These are phyloP conservation scores for Tarsius wallacei DNA, from an alignment of 2,797 vertebrate species.

Conservation along the genomic window DNA sequence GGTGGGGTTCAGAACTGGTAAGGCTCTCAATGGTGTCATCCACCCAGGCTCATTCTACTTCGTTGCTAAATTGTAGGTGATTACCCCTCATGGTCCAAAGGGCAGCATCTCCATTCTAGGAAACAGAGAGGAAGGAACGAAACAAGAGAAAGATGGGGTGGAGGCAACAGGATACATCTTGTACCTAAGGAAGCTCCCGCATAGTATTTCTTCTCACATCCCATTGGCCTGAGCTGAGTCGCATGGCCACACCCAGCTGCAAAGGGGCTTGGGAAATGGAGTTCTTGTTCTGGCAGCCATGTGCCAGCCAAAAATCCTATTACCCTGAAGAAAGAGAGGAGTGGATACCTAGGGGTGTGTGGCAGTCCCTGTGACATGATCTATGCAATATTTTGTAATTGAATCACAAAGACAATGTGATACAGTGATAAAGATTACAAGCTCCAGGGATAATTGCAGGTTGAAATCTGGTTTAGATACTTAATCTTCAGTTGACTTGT, in stretches of 20 bases:
- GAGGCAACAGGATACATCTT: neutral
- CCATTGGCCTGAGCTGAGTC: neutral
- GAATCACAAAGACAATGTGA: neutral
- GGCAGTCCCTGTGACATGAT: neutral
- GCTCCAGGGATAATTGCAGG: neutral
- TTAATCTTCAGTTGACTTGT: neutral
- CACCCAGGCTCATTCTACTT: neutral
- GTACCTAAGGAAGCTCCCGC: neutral
- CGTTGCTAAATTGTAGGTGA: neutral
- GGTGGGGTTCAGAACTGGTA: neutral
- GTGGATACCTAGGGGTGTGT: neutral
- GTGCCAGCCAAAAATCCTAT: neutral
- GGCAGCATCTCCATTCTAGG: neutral
- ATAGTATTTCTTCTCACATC: neutral
- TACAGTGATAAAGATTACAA: neutral
- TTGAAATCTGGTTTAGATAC: constrained; percentile 1
- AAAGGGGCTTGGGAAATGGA: constrained; percentile 44
- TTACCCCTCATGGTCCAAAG: neutral
- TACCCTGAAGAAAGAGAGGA: neutral
- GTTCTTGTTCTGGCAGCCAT: neutral
- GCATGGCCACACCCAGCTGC: neutral
- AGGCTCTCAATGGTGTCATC: neutral
- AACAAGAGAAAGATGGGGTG: neutral
- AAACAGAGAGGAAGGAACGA: neutral
- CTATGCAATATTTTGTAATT: neutral